These are phyloP conservation scores for Aspidiotus rigidus DNA, from an alignment of 2,888 invertebrate species.

Conservation along the genomic window DNA sequence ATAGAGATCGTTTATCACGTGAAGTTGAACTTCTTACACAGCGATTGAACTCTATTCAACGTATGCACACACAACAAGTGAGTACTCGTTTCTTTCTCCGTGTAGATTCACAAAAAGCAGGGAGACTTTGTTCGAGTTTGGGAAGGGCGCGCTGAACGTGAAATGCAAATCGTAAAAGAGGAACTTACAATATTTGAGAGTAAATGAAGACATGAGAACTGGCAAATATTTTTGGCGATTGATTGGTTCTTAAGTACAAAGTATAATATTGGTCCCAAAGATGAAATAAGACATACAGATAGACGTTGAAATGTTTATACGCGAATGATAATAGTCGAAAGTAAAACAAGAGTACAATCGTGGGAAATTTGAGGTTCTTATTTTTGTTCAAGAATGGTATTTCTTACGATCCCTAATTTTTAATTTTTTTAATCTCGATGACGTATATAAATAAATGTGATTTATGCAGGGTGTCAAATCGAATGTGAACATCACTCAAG, in stretches of 20 bases:
- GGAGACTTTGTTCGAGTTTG: too few relatives aligned
- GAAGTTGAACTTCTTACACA: constrained; percentile 64
- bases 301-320: background rate
- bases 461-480: constrained; percentile 52
- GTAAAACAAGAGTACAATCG: too few relatives aligned
- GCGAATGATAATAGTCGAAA: background rate
- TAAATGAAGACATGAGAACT: too few relatives aligned
- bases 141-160: too few relatives aligned
- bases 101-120: too few relatives aligned
- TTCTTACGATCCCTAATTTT: too few relatives aligned
- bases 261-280: background rate
- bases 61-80: constrained; percentile 51
- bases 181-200: too few relatives aligned
- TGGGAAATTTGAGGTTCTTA: too few relatives aligned
- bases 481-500: constrained; percentile 56
- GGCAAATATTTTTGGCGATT: background rate
- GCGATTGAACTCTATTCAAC: constrained; percentile 58
- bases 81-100: background rate
- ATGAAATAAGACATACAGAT: too few relatives aligned
- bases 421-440: too few relatives aligned
- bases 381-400: too few relatives aligned
- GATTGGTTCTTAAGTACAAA: background rate
- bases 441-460: background rate
- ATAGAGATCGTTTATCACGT: constrained; percentile 47
- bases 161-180: too few relatives aligned